Evolutionary conservation across 2,797 vertebrate species (phyloP), one percentile per base, ranked within the genome.

Genomic region (Oceanodroma leucorhoa): DNA sequence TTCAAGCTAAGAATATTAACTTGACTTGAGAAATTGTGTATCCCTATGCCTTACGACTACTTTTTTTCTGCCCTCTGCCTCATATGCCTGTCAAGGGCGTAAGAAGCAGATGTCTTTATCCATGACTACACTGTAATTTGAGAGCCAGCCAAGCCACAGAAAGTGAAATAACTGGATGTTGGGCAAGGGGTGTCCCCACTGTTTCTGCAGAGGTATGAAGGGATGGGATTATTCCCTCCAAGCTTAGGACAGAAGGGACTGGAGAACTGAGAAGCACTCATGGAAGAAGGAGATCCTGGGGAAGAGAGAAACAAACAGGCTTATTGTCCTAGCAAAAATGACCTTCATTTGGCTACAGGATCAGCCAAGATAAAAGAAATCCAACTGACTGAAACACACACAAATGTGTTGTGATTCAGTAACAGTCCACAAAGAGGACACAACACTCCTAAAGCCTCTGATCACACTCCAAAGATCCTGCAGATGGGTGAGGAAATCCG

Each of bases 241-340:
- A 58, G 11, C 3, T 89, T 9, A 23, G 48, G 36, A 83, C 11
- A 71, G 29, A 75, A 61, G 69, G 14, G n/a, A 24, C 16, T 73
- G 50, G 10, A 84, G 40, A 83, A 64, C n/a, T 29, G 11, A 81
- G 61, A 78, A 79, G 14, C 6, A 23, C 7, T 66, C 29, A 26
- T 0, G 1, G 29, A 69, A 10, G 23, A 72, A 41, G 16, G 2
- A 43, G 18, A 7, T 89, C 22, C 26, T 2, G 3, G 6, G 10
- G 12, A 89, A 66, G 9, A 58, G 14, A 66, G 26, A 79, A 93
- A 70, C 5, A 55, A 50, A 54, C 0, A 0, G 10, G 2, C 48
- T 72, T 72, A 43, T 1, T 2, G 21, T 40, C 30, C 27, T 41
- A 34, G 16, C 16, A 82, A 72, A 89, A 89, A 45, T 11, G 2